Evolutionary conservation across 2,113 vertebrate genomes (phyloP).

Genomic region (Paralichthys olivaceus): DNA sequence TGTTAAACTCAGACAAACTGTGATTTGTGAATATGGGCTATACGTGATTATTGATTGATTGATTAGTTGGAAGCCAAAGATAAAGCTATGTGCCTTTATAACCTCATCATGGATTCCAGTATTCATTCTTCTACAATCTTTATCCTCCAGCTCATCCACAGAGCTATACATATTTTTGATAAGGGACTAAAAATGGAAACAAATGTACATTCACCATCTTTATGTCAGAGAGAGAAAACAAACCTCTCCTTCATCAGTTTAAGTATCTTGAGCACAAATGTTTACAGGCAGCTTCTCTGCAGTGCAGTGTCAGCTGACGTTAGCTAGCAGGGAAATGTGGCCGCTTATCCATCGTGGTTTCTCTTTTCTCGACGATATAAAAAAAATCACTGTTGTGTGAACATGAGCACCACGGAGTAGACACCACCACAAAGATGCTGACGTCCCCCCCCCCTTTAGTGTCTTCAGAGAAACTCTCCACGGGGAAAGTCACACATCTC

Average conservation of each 20-base stretch:
- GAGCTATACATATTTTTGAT: no score
- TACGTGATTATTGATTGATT: no score
- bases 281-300: background rate
- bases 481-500: slow-evolving; percentile 54
- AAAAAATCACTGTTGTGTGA: no score
- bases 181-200: no score
- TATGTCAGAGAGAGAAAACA: background rate
- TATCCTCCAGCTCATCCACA: background rate
- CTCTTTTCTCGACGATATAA: no score
- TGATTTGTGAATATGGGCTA: no score
- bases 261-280: background rate
- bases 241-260: background rate
- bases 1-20: no score
- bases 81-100: background rate
- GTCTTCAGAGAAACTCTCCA: slow-evolving; percentile 58
- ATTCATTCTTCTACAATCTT: background rate
- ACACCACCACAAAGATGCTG: background rate
- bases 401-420: rapidly evolving
- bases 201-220: no score
- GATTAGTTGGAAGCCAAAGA: background rate
- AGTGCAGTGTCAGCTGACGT: background rate
- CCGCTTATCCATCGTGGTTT: background rate
- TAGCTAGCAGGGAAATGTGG: background rate
- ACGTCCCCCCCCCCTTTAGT: background rate
- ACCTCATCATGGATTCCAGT: background rate